A percentile compares a stretch with the other conserved stretches of the same genome.
These are phyloP conservation scores for Pangasius macronema DNA, from an alignment of 2,797 vertebrate genomes.

Conservation along the genomic window DNA sequence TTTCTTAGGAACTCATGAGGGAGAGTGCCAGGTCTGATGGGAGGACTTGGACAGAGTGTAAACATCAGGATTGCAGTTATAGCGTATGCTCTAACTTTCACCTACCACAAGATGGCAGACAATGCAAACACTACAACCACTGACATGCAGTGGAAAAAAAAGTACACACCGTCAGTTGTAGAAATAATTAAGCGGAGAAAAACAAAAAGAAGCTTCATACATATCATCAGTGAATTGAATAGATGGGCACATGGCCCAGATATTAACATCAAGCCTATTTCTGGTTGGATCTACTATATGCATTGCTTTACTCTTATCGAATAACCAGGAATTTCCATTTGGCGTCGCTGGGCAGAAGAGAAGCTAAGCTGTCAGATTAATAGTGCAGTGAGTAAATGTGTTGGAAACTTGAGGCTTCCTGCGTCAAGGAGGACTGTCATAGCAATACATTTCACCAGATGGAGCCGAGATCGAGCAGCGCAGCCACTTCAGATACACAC, in stretches of 20 bases:
- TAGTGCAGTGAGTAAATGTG: conserved; percentile 62
- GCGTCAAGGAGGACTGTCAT: conserved; percentile 42
- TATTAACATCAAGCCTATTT: background rate
- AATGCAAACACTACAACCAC: background rate
- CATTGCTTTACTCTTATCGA: conserved; percentile 50
- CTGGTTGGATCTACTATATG: conserved; percentile 47
- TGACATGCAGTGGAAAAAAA: too few relatives aligned
- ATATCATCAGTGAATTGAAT: background rate
- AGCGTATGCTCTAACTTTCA: background rate
- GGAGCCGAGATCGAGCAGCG: conserved; percentile 8
- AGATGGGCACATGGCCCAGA: background rate
- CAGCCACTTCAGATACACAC: background rate
- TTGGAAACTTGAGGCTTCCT: conserved; percentile 57
- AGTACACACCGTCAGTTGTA: background rate
- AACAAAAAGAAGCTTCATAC: background rate
- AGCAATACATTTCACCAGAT: conserved; percentile 54
- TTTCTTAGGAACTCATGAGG: conserved; percentile 43
- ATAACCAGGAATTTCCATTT: conserved; percentile 68
- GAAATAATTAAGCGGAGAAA: background rate
- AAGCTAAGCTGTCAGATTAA: conserved; percentile 60
- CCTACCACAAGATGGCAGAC: conserved; percentile 53
- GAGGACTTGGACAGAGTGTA: conserved; percentile 34
- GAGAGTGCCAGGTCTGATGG: conserved; percentile 50
- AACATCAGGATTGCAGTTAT: conserved; percentile 23
- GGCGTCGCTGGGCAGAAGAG: conserved; percentile 56